Evolutionary conservation across 1,140 invertebrate species (phyloP).

Genomic region (Mya arenaria): DNA sequence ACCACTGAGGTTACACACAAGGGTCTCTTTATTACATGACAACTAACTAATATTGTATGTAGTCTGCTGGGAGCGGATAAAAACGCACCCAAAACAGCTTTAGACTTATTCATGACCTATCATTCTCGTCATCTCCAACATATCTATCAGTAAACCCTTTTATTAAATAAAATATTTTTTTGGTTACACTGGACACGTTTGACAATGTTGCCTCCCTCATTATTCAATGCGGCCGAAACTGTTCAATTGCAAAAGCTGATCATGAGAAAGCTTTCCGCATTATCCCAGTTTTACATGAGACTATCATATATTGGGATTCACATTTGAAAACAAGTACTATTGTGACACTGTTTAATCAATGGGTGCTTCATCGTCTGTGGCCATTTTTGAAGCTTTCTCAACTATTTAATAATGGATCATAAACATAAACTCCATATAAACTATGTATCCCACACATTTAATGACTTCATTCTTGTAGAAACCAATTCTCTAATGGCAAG

Average conservation of each 20-base stretch:
- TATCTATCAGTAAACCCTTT: background rate
- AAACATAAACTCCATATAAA: background rate
- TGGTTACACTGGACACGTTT: conserved; percentile 13
- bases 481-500: background rate
- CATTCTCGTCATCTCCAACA: background rate
- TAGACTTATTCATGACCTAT: conserved; percentile 32
- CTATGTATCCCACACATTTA: conserved; percentile 42
- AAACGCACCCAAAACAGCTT: background rate
- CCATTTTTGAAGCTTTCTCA: conserved; percentile 34
- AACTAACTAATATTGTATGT: background rate
- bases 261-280: conserved; percentile 48
- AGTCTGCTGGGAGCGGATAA: background rate
- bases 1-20: background rate
- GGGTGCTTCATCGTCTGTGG: conserved; percentile 16
- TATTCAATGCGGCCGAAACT: conserved; percentile 10
- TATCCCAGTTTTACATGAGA: conserved; percentile 25
- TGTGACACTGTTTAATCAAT: conserved; percentile 41
- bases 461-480: conserved; percentile 42
- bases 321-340: too few relatives aligned
- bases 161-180: background rate
- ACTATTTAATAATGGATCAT: conserved; percentile 32
- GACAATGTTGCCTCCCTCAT: conserved; percentile 23
- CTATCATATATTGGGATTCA: conserved; percentile 41
- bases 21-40: background rate
- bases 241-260: conserved; percentile 47